Base-by-base conservation (phyloP, 1,140 invertebrate genomes). In the silkworm (Bombyx mori) region DNA sequence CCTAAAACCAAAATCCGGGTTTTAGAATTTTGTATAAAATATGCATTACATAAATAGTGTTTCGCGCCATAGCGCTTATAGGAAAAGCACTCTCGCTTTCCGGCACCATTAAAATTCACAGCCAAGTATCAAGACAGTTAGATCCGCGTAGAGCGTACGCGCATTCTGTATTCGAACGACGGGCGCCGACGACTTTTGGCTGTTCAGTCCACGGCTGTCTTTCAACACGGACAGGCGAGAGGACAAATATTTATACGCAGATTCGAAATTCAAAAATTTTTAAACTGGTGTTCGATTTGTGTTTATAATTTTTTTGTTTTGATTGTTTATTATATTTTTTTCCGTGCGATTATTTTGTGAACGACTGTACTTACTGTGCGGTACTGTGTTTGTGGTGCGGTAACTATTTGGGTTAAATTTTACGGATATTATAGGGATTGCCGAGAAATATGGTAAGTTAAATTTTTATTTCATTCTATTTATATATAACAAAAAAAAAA, bases 91-190 rank as follows among this genome's bases (percentile, higher is more conserved):
- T 85, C 79, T 85, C 82, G 70, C 75, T 85, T 56, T 82, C 78
- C 71, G 47, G 58, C 51, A n/a, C 59, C 66, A 80, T 82, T 69
- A 81, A 75, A 73, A 85, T 85, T 82, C 79, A 75, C 44, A 66
- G 61, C 70, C 67, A 79, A 81, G 73, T 71, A 68, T 75, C 78
- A 78, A 80, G 73, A 82, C 81, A 84, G 81, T 84, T 85, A 82
- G 66, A 65, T 73, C 72, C 63, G 56, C 56, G 57, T 67, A 72
- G 62, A 60, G 63, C 69, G 43, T 44, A 63, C 82, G 79, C 79
- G 68, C 72, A 65, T 70, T 49, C 67, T 63, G 79, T 75, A 77
- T 82, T 58, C 55, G 67, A 81, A 74, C 64, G 57, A 63, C 66
- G 67, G 69, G 71, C 60, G 74, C 50, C 56, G 59, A 66, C 45